Evolutionary conservation across 2,888 invertebrate genomes (phyloP), one percentile per base, ranked within the genome.

Genomic region (Agapetus fuscipes): DNA sequence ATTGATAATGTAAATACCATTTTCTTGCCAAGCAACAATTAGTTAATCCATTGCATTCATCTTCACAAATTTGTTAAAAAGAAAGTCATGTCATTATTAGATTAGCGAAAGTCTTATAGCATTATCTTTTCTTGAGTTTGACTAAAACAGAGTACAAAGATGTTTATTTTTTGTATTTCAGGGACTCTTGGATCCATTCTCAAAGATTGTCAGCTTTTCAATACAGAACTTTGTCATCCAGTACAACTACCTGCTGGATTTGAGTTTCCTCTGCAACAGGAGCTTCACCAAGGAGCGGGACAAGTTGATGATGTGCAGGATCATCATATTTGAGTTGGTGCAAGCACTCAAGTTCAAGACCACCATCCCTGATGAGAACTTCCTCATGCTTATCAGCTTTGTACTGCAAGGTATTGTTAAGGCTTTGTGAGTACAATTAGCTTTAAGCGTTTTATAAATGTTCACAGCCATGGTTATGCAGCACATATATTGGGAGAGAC

Each of bases 281-380:
- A 88, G 86, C 6, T 94, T 95, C 60, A 76, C 76, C 3, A 82
- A 88, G 60, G 98, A 98, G 61, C 72, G 97, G 14, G 98, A 98
- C 65, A 95, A 94, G 68, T 73, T 93, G 58, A 78, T 89, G 47
- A 73, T 97, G 31, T 89, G 94, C 35, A 74, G 97, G 35, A 88
- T 90, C 54, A 79, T 95, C 37, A 89, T 96, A 29, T 89, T 83
- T 58, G 97, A 98, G 64, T 72, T 98, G 50, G 83, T 96, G 31
- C 94, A 95, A 60, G 95, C 94, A 0, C 72, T 98, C 43, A 87
- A 95, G 59, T 95, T 97, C 59, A 97, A 97, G 68, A 84, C 84
- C 9, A 83, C 83, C 24, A 81, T 97, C 49, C 95, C 96, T 0
- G 96, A 97, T 60, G 83, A 87, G 31, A 98, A 97, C 69, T 79